Evolutionary conservation across 2,113 vertebrate genomes (phyloP).

Genomic region (Lanius collurio): DNA sequence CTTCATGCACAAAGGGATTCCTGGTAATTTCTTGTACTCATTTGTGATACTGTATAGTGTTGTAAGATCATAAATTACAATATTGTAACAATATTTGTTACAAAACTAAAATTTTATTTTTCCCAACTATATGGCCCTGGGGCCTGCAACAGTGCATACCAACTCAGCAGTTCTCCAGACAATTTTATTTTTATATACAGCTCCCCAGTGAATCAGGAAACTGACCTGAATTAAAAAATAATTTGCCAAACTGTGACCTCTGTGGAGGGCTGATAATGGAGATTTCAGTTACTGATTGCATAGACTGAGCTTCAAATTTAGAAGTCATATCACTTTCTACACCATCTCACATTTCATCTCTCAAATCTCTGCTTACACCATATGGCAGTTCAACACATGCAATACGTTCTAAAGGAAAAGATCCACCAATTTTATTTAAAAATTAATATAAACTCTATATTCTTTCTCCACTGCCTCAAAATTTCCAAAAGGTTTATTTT

Average conservation of each 20-base stretch:
- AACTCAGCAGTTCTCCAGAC: neutral
- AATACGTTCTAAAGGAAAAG: neutral
- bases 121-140: accelerated
- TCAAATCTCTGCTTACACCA: neutral
- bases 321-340: neutral
- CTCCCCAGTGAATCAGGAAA: neutral
- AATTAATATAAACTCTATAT: neutral
- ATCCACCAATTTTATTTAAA: neutral
- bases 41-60: neutral
- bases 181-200: neutral
- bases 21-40: neutral
- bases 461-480: neutral
- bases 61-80: neutral
- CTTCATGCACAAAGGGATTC: neutral
- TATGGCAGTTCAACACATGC: neutral
- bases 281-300: neutral
- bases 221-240: neutral
- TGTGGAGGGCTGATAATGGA: neutral
- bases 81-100: neutral
- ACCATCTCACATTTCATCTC: neutral
- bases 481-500: neutral
- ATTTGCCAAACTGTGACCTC: neutral
- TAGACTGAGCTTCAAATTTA: neutral
- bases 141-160: neutral
- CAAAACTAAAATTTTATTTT: neutral